A percentile compares a stretch with the other conserved stretches of the same genome.
These are phyloP conservation scores for Torymus texanus DNA, from an alignment of 2,888 invertebrate species.

Conservation along the genomic window DNA sequence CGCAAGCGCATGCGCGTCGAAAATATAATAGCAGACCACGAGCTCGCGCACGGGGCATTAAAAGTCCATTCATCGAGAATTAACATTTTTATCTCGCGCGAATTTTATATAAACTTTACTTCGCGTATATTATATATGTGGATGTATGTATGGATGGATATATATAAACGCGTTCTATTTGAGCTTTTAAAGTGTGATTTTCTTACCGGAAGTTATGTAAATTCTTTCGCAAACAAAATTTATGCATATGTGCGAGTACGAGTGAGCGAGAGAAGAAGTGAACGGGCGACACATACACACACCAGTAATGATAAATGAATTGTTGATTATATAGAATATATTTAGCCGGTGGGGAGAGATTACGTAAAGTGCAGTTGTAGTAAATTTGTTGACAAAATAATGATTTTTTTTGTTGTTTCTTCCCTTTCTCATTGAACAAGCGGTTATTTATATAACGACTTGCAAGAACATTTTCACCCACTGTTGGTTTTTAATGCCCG, in stretches of 20 bases:
- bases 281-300: constrained; percentile 8
- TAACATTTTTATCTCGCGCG: constrained; percentile 35
- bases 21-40: constrained; percentile 29
- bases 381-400: no score
- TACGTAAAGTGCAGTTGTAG: no score
- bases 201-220: constrained; percentile 50
- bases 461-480: no score
- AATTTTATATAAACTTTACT: constrained; percentile 32
- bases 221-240: constrained; percentile 51
- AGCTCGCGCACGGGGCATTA: constrained; percentile 21
- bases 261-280: constrained; percentile 26
- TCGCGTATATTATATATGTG: background rate
- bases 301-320: constrained; percentile 41
- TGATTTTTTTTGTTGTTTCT: no score
- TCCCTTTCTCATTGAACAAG: no score
- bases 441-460: no score
- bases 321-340: constrained; percentile 30
- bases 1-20: constrained; percentile 21
- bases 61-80: constrained; percentile 38
- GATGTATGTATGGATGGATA: background rate
- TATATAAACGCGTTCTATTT: constrained; percentile 16
- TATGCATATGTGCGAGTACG: constrained; percentile 29
- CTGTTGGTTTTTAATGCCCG: no score
- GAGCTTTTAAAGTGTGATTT: constrained; percentile 34
- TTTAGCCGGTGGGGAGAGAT: background rate